Conservation (phyloP, 2,888 invertebrate genomes). For the Protophormia terraenovae region DNA sequence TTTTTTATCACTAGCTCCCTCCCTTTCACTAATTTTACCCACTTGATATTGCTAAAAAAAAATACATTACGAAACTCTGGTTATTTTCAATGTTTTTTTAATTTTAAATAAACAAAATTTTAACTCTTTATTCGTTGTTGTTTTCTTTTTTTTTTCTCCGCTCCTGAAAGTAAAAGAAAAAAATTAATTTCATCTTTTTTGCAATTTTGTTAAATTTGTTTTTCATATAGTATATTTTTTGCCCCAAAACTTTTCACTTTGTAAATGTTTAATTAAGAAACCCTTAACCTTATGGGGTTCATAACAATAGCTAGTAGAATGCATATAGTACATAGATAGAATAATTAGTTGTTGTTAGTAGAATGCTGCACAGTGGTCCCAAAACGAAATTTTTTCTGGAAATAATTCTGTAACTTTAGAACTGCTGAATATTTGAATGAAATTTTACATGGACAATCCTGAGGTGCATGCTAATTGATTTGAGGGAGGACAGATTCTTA, state of each 20-base stretch:
- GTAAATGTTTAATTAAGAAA: constrained; percentile 66
- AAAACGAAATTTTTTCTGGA: too few species aligned
- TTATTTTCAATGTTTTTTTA: constrained; percentile 40
- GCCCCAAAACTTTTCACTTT: constrained; percentile 54
- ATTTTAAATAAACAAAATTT: constrained; percentile 54
- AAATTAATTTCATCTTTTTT: constrained; percentile 42
- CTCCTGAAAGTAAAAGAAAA: background rate
- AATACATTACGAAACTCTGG: constrained; percentile 9
- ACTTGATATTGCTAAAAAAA: background rate
- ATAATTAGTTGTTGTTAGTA: background rate
- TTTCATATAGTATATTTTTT: constrained; percentile 12
- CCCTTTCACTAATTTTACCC: background rate
- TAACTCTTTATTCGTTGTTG: constrained; percentile 26
- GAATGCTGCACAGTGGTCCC: constrained; percentile 11
- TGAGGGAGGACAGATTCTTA: too few species aligned
- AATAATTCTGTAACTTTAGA: too few species aligned
- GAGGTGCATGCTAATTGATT: too few species aligned
- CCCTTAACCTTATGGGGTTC: constrained; percentile 54
- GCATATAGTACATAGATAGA: too few species aligned
- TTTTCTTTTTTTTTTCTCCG: background rate
- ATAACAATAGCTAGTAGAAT: constrained; percentile 46
- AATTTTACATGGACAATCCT: too few species aligned
- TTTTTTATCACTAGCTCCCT: too few species aligned
- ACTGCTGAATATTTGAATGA: too few species aligned
- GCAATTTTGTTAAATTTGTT: constrained; percentile 43